Base-by-base conservation (phyloP, 1,140 invertebrate genomes). In the Neodiprion pinetum region DNA sequence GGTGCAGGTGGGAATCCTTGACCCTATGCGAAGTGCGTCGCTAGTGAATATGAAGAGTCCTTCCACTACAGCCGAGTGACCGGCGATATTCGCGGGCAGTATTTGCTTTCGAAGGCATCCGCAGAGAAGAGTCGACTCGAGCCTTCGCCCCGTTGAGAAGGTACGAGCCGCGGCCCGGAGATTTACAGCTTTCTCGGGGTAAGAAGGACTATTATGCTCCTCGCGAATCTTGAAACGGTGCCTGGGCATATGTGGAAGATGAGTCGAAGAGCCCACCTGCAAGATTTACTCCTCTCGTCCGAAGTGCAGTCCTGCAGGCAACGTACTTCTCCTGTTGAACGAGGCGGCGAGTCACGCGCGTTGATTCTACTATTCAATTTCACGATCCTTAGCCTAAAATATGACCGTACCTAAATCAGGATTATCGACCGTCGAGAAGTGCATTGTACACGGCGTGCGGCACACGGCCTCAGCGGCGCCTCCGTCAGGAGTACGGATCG, bases 331-430 rank as follows among this genome's bases (percentile, higher is more conserved):
- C 28, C 28, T 5, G 28, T 40, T 40, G 28, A 40, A 40, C 17
- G 61, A 17, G 17, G 28, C 68, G 40, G 47, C 68, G 72, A 76
- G 53, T 69, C 71, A 76, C 75, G 73, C 75, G 53, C 67, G 73
- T 76, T 82, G 80, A 83, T 81, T 83, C 78, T 75, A 75, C 81
- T 81, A 82, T 83, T 84, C 81, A 84, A 83, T 84, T 83, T 81
- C 80, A 81, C 81, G 79, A 83, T 80, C 82, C 75, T 84, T 80
- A 81, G 74, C 78, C 80, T 82, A 82, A 83, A 79, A 83, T 84
- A 84, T 79, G 79, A 79, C 76, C 75, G 75, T 74, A 75, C 78
- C 80, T 82, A 83, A 83, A 84, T 84, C 83, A 82, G 83, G 81
- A 83, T 84, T 84, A 75, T 81, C 78, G 77, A 72, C 61, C 74